Evolutionary conservation across 2,113 vertebrate species (phyloP).

Genomic region (Pseudopodoces humilis): DNA sequence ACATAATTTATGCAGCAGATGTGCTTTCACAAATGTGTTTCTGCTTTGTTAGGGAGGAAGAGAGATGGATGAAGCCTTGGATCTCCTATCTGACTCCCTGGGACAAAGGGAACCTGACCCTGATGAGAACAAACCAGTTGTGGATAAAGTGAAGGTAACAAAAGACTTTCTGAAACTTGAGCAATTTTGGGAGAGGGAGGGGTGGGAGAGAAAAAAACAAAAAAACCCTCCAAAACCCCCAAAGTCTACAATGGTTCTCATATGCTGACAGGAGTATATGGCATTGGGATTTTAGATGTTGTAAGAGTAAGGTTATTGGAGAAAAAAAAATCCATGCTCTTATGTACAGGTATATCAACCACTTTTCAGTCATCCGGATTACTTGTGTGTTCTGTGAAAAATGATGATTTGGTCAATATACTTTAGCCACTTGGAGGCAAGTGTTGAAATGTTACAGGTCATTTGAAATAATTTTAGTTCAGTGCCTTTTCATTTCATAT

Average conservation of each 20-base stretch:
- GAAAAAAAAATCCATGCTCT: not conserved
- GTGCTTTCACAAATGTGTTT: not conserved
- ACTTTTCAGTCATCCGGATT: not conserved
- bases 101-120: slow-evolving; percentile 75
- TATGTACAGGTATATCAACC: fast-evolving
- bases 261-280: fast-evolving
- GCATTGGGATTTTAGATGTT: not conserved
- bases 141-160: slow-evolving; percentile 80
- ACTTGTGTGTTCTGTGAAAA: not conserved
- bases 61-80: slow-evolving; percentile 72
- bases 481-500: not conserved
- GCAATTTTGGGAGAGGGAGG: fast-evolving
- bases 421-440: not conserved
- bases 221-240: fast-evolving
- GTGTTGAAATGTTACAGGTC: not conserved
- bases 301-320: not conserved
- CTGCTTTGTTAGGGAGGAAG: slow-evolving; percentile 27
- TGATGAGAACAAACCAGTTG: slow-evolving; percentile 72
- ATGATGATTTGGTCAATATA: not conserved
- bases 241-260: not conserved
- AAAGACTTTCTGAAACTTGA: not conserved
- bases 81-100: slow-evolving; percentile 74
- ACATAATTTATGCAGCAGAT: not conserved
- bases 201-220: not conserved
- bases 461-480: not conserved